Conservation (phyloP, 2,113 vertebrate genomes). For the Mystacornis crossleyi region DNA sequence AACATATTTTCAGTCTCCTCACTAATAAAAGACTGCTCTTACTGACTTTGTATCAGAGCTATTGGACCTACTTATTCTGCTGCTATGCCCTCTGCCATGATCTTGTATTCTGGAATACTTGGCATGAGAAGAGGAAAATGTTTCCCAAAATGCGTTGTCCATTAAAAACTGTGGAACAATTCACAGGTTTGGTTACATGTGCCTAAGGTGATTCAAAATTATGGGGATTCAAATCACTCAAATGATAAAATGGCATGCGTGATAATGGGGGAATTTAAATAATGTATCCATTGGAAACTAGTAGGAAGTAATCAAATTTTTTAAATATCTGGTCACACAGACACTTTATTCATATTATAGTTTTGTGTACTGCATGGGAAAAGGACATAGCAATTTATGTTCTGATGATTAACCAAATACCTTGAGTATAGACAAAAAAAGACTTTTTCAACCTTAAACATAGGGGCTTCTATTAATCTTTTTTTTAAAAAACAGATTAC, state of each 20-base stretch:
- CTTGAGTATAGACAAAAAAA: neutral
- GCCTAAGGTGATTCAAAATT: neutral
- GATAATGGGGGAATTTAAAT: neutral
- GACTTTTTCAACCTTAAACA: neutral
- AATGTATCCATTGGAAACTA: neutral
- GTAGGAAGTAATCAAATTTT: neutral
- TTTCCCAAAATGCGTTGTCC: neutral
- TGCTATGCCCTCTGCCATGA: neutral
- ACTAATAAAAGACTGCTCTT: neutral
- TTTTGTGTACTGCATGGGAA: neutral
- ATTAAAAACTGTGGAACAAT: neutral
- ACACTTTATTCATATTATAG: neutral
- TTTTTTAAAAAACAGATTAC: neutral
- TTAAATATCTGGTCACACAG: neutral
- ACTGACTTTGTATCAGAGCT: neutral
- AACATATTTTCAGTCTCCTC: neutral
- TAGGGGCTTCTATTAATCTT: rapidly evolving
- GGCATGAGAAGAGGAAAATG: neutral
- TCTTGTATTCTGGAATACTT: neutral
- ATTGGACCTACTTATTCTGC: neutral
- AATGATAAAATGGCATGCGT: neutral
- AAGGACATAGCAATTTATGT: neutral
- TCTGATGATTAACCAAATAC: neutral
- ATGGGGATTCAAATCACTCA: neutral
- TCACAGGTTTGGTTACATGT: neutral